Conservation (phyloP, 1,140 invertebrate species). For the Pseudomyrmex dendroicus region DNA sequence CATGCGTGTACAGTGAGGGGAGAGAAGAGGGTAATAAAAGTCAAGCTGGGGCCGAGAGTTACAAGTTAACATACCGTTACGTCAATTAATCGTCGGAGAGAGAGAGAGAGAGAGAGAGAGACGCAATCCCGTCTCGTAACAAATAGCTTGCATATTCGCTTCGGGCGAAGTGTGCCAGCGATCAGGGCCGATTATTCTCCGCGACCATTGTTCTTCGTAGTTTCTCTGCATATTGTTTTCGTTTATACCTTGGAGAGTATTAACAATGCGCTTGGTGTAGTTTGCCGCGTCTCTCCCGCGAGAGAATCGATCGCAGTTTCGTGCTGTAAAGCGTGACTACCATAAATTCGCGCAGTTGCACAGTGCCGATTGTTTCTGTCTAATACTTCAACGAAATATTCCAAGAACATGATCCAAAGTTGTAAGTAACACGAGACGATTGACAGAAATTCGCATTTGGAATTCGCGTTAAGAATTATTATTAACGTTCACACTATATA, state of each 20-base stretch:
- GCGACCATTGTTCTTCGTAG: constrained; percentile 49
- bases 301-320: constrained; percentile 63
- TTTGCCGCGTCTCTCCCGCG: constrained; percentile 16
- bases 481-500: neutral
- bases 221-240: constrained; percentile 58
- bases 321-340: constrained; percentile 31
- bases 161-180: constrained; percentile 17
- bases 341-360: constrained; percentile 41
- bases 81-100: no score
- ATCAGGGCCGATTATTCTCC: constrained; percentile 53
- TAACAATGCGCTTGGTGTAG: constrained; percentile 50
- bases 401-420: constrained; percentile 10
- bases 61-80: no score
- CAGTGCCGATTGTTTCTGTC: constrained; percentile 56
- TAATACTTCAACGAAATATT: constrained; percentile 30
- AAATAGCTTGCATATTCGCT: constrained; percentile 31
- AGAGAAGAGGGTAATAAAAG: no score
- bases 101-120: no score
- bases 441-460: neutral
- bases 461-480: neutral
- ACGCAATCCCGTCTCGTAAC: constrained; percentile 26
- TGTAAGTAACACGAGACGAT: constrained; percentile 2
- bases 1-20: no score
- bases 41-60: no score
- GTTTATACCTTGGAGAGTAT: constrained; percentile 51